phyloP scores from a whole-genome alignment of 2,888 invertebrate species.

The Tachina grossa region DNA sequence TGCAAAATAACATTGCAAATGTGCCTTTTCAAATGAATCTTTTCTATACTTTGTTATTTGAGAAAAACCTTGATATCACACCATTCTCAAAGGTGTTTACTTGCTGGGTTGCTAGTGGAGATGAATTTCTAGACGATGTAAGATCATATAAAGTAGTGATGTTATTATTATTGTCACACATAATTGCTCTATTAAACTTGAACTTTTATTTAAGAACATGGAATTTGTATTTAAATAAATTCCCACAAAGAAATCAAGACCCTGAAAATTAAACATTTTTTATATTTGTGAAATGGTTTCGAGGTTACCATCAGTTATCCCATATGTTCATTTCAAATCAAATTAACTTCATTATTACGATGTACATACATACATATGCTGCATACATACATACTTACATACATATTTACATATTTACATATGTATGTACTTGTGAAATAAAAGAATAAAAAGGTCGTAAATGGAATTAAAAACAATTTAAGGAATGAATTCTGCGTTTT shows the following conservation, averaged over 20 bases:
- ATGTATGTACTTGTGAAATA: not conserved
- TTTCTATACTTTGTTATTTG: too few relatives aligned
- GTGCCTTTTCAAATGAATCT: too few relatives aligned
- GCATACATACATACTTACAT: not conserved
- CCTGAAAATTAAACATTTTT: conserved; percentile 22
- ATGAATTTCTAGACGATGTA: not conserved
- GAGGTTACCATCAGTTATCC: not conserved
- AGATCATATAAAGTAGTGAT: not conserved
- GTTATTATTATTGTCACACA: not conserved
- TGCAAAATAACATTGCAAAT: too few relatives aligned
- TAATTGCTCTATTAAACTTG: conserved; percentile 47
- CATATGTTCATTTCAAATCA: conserved; percentile 27
- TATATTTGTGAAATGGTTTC: conserved; percentile 2
- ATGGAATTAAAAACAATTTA: conserved; percentile 26
- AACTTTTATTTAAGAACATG: conserved; percentile 36
- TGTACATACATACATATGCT: not conserved
- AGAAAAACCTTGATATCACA: too few relatives aligned
- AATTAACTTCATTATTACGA: conserved; percentile 36
- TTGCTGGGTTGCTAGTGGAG: not conserved
- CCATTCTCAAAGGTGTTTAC: too few relatives aligned
- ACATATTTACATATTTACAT: not conserved
- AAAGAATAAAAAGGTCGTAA: conserved; percentile 22
- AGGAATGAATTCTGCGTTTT: not conserved
- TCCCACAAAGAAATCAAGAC: conserved; percentile 15
- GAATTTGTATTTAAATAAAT: conserved; percentile 18